These are phyloP conservation scores for Parauchenoglanis punctatus DNA, from an alignment of 2,797 vertebrate genomes.

Conservation along the genomic window DNA sequence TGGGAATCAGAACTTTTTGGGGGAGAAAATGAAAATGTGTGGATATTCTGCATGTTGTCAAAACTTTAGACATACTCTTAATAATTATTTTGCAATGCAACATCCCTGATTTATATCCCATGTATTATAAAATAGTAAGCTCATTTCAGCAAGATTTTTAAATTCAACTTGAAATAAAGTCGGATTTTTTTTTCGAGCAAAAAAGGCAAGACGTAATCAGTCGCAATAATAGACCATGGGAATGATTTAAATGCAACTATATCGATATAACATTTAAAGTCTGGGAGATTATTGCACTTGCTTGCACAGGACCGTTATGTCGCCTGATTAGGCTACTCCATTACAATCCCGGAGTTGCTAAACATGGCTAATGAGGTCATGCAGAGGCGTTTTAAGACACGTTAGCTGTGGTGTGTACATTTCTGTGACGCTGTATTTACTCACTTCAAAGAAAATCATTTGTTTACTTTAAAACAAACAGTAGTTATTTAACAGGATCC, in stretches of 20 bases:
- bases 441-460: not conserved
- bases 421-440: not conserved
- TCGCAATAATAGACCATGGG: not conserved
- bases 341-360: slow-evolving; percentile 5
- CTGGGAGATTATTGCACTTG: not conserved
- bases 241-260: not conserved
- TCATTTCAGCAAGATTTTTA: not conserved
- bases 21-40: not conserved
- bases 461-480: not conserved
- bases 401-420: not conserved
- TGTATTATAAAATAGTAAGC: not conserved
- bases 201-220: not conserved
- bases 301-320: slow-evolving; percentile 13
- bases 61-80: not conserved
- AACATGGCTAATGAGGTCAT: slow-evolving; percentile 18
- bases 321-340: not conserved
- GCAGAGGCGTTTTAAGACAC: not conserved
- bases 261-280: not conserved
- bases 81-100: not conserved
- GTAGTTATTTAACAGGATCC: not conserved
- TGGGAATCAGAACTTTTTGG: not conserved
- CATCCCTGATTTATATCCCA: not conserved
- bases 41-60: not conserved
- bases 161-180: not conserved
- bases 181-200: not conserved